phyloP scores from a whole-genome alignment of 2,888 invertebrate species.

The Pelosia muscerda region DNA sequence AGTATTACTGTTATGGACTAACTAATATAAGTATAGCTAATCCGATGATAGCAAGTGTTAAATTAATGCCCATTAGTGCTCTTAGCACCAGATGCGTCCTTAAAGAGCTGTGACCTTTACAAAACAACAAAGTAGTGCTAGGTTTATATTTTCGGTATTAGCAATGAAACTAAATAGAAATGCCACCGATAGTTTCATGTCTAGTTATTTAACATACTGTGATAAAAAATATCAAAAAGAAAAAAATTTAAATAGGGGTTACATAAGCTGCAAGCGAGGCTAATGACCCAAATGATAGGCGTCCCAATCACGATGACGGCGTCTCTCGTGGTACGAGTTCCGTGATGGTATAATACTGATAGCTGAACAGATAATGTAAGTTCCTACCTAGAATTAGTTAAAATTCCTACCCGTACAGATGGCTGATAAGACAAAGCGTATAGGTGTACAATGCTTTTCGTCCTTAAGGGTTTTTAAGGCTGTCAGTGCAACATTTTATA shows the following conservation, averaged over 20 bases:
- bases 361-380: conserved; percentile 43
- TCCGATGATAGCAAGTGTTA: not conserved
- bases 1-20: not conserved
- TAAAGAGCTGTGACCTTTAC: not conserved
- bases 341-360: conserved; percentile 50
- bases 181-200: not conserved
- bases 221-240: not conserved
- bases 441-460: conserved; percentile 51
- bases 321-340: conserved; percentile 40
- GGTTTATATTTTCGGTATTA: not conserved
- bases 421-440: conserved; percentile 48
- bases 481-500: conserved; percentile 43
- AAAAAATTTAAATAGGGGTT: not conserved
- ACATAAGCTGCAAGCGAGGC: not conserved
- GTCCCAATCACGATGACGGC: conserved; percentile 44
- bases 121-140: not conserved
- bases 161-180: no score
- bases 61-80: not conserved
- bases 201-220: not conserved
- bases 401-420: conserved; percentile 55
- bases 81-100: not conserved
- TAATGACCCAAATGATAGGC: conserved; percentile 30
- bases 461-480: conserved; percentile 41
- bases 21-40: not conserved
- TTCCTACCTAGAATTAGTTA: conserved; percentile 53